Base-by-base conservation (phyloP, 35 echinoderm and acorn worm genomes). In the Eucidaris tribuloides region DNA sequence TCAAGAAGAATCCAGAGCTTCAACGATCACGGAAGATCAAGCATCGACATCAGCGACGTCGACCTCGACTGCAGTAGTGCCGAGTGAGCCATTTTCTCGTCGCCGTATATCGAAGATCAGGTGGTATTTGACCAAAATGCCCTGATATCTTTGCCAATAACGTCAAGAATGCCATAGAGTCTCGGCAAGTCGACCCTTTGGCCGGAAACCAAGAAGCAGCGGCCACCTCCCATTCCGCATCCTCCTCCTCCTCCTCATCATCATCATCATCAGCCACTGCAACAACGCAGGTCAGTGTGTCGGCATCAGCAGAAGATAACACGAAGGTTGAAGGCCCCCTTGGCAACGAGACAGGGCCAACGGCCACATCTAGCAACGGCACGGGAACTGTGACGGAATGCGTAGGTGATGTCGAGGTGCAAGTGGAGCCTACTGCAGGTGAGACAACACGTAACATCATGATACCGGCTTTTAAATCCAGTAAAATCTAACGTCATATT, bases 81-180 rank as follows among this genome's bases (percentile, higher is more conserved):
- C 35, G 66, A 40, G 35, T 39, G 28, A 35, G 33, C 7, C 38
- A 23, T 9, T 42, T n/a, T 74, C n/a, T 44, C 29, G 35, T 74
- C 68, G 0, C 68, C 68, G 11, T 74, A 42, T 40, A 74, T 74
- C 37, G 68, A 74, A 44, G 68, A 74, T 22, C 68, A 74, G n/a
- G 37, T 7, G 20, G 68, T 18, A 17, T 13, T 38, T n/a, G n/a
- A 7, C 28, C 41, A n/a, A 27, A n/a, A 17, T 33, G 68, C 1
- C 68, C 68, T 2, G 37, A 74, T 36, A 40, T 74, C 35, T 74
- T 44, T 74, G 68, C 29, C 11, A 44, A 38, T 6, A 74, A 74
- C 40, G 37, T 74, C 39, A 27, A 36, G 4, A 74, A 74, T 20
- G 68, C 68, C 35, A 41, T 74, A 14, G 68, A 74, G 44, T 74